These are phyloP conservation scores for Spea bombifrons DNA, from an alignment of 2,113 vertebrate genomes.

Conservation along the genomic window DNA sequence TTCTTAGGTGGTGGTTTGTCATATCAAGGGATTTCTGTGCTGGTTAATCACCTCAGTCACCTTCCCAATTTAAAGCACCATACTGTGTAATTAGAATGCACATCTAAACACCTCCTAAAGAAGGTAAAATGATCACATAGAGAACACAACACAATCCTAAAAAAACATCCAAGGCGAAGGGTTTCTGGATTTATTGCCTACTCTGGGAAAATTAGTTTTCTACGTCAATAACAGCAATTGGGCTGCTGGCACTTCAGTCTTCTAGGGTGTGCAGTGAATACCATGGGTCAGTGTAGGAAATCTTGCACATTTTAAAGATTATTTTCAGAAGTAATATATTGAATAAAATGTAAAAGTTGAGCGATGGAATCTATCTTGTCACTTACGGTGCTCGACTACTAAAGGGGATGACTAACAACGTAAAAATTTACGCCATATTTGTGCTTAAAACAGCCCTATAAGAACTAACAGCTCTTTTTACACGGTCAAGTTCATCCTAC, in stretches of 20 bases:
- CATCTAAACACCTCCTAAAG: constrained; percentile 7
- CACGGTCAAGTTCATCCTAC: no score
- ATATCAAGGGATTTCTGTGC: constrained; percentile 17
- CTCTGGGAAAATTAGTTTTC: constrained; percentile 32
- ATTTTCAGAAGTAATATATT: no score
- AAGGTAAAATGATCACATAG: constrained; percentile 36
- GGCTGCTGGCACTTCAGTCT: constrained; percentile 16
- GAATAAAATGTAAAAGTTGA: no score
- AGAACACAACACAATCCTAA: constrained; percentile 34
- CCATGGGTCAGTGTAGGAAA: background rate
- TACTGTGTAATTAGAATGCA: constrained; percentile 26
- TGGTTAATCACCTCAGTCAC: background rate
- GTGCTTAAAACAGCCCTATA: no score
- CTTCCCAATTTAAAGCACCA: background rate
- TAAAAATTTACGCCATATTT: no score
- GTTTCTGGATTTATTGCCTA: constrained; percentile 34
- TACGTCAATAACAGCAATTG: constrained; percentile 36
- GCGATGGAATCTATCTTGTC: no score
- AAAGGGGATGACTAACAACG: no score
- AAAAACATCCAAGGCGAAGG: constrained; percentile 24
- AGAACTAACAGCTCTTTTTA: no score
- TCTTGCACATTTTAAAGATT: no score
- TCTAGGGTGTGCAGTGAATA: background rate
- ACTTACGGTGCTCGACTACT: no score
- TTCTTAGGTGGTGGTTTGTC: background rate